Evolutionary conservation across 2,113 vertebrate species (phyloP).

Genomic region (Hippocampus guttulatus): DNA sequence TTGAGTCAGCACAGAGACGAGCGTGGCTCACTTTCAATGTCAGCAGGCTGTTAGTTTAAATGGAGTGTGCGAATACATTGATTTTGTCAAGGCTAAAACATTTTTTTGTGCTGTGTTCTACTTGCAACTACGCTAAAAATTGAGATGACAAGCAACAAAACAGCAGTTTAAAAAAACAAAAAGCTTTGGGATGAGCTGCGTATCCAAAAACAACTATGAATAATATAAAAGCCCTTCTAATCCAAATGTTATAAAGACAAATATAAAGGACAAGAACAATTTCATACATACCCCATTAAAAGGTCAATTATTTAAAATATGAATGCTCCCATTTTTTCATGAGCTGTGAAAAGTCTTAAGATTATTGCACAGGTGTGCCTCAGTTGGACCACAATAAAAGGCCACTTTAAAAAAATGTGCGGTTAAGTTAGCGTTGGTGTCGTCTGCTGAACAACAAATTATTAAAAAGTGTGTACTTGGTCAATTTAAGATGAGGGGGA

Average conservation of each 20-base stretch:
- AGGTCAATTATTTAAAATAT: not conserved
- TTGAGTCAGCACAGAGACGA: no score
- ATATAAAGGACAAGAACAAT: not conserved
- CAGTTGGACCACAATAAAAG: no score
- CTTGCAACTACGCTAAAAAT: not conserved
- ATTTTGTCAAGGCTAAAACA: not conserved
- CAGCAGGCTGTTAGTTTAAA: not conserved
- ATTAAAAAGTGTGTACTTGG: no score
- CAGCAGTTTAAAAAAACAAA: not conserved
- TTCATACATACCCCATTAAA: not conserved
- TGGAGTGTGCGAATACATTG: not conserved
- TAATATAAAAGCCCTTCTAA: slow-evolving; percentile 6
- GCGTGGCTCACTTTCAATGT: not conserved
- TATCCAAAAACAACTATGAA: not conserved
- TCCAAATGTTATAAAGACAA: not conserved
- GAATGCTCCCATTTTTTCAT: not conserved
- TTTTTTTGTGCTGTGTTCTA: not conserved
- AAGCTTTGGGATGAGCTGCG: slow-evolving; percentile 5
- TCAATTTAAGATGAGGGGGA: no score
- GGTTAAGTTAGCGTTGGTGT: no score
- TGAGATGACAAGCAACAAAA: slow-evolving; percentile 7
- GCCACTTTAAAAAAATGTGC: no score
- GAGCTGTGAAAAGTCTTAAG: not conserved
- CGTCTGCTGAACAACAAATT: no score
- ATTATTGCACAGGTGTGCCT: no score